These are phyloP conservation scores for Litoditis marina DNA, from an alignment of 2,888 invertebrate species.

Conservation along the genomic window DNA sequence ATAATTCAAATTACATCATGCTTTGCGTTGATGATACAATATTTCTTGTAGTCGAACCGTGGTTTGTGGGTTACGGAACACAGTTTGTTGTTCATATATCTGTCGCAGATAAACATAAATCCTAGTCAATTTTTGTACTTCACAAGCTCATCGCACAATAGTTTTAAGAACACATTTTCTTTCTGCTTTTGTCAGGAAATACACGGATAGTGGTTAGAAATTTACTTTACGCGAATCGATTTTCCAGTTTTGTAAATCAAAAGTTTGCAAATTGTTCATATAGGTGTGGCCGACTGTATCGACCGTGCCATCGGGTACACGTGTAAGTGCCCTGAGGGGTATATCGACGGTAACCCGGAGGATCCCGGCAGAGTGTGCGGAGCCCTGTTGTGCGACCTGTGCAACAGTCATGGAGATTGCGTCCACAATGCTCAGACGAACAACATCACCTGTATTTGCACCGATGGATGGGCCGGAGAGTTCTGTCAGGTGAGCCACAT, in stretches of 20 bases:
- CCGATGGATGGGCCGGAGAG: constrained; percentile 57
- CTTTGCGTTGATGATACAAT: too few relatives aligned
- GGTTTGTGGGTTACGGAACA: too few relatives aligned
- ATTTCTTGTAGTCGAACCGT: too few relatives aligned
- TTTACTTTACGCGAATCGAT: too few relatives aligned
- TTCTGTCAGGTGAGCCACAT: constrained; percentile 51
- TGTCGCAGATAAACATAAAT: too few relatives aligned
- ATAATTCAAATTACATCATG: too few relatives aligned
- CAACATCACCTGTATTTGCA: constrained; percentile 59
- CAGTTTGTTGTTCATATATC: too few relatives aligned
- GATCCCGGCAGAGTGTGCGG: constrained; percentile 58
- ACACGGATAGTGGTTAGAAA: too few relatives aligned
- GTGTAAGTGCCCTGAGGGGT: constrained; percentile 57
- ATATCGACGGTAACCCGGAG: constrained; percentile 50
- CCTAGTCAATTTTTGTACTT: too few relatives aligned
- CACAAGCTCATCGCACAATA: not conserved
- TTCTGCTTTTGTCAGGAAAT: too few relatives aligned
- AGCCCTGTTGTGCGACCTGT: constrained; percentile 56
- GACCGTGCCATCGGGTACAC: constrained; percentile 58
- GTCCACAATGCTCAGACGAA: constrained; percentile 57
- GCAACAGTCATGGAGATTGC: constrained; percentile 56
- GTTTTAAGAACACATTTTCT: not conserved
- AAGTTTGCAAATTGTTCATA: too few relatives aligned
- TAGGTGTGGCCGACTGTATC: constrained; percentile 57
- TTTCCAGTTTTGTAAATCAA: too few relatives aligned